Conservation (phyloP, 2,113 vertebrate species). For the Cochlearius cochlearius region DNA sequence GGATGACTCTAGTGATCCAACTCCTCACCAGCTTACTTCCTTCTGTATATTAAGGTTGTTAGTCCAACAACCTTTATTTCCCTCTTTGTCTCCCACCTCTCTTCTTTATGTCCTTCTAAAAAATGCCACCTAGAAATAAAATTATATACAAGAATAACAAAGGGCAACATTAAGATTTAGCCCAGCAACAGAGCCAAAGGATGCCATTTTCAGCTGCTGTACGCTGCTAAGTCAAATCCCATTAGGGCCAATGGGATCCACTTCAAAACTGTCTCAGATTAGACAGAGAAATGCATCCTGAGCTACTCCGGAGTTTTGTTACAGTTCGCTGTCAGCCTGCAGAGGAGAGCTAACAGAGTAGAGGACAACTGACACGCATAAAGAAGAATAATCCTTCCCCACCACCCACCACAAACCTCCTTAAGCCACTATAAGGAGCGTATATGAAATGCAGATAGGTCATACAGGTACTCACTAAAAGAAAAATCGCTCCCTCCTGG, state of each 20-base stretch:
- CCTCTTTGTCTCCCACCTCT: neutral
- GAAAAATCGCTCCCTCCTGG: accelerated
- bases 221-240: neutral
- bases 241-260: neutral
- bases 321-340: neutral
- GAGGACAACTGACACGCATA: neutral
- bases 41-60: neutral
- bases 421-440: neutral
- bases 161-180: neutral
- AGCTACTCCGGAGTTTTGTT: neutral
- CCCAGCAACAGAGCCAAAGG: neutral
- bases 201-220: neutral
- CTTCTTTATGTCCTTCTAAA: neutral
- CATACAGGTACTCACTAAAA: neutral
- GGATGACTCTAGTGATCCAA: neutral
- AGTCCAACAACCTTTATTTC: neutral
- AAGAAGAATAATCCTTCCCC: neutral
- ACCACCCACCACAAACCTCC: neutral
- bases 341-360: neutral
- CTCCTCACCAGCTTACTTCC: neutral
- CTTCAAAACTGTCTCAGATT: neutral
- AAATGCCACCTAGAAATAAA: neutral
- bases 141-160: neutral
- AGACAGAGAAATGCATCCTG: neutral
- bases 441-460: neutral